Evolutionary conservation across 2,113 vertebrate species (phyloP), one percentile per base, ranked within the genome.

Genomic region (Semicossyphus pulcher): DNA sequence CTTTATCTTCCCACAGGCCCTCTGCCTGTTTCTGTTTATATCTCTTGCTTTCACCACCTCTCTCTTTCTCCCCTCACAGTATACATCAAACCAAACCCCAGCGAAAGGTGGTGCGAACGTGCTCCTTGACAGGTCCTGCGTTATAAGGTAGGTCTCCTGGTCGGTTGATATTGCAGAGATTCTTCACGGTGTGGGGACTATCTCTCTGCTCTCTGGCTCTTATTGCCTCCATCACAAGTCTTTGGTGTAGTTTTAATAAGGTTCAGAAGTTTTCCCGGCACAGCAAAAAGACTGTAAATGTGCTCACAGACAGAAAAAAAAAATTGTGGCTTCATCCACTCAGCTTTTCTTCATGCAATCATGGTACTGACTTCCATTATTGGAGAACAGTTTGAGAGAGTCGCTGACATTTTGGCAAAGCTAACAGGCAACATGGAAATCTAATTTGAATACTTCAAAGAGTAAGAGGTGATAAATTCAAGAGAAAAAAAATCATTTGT

Each of bases 381-480:
- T 39, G 6, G 34, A 45, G 39, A 64, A 49, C 52, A 65, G 59
- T 80, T 73, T 60, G 31, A 77, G 29, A 29, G 56, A 81, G 47
- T 71, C 80, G 23, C 4, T 85, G 86, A 82, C 83, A 90, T 86
- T 90, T 86, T 63, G 71, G 63, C 26, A 72, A 86, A 78, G 54
- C 62, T 71, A 84, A 85, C 65, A 62, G 62, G 47, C 57, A 31
- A 47, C 31, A 56, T 77, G 65, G 25, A 80, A 81, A 79, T 86
- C 57, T 68, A 80, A 86, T 83, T 58, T 65, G 45, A 68, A 26
- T 28, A 72, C 68, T 75, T 78, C 45, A 72, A 64, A 72, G 77
- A 31, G 51, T 62, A 42, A 21, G 51, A 71, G 73, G 48, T 49
- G 45, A 52, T 71, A 61, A 8, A 76, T 64, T 47, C 8, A 29